These are phyloP conservation scores for Pseudoips prasinana DNA, from an alignment of 2,888 invertebrate genomes.

Conservation along the genomic window DNA sequence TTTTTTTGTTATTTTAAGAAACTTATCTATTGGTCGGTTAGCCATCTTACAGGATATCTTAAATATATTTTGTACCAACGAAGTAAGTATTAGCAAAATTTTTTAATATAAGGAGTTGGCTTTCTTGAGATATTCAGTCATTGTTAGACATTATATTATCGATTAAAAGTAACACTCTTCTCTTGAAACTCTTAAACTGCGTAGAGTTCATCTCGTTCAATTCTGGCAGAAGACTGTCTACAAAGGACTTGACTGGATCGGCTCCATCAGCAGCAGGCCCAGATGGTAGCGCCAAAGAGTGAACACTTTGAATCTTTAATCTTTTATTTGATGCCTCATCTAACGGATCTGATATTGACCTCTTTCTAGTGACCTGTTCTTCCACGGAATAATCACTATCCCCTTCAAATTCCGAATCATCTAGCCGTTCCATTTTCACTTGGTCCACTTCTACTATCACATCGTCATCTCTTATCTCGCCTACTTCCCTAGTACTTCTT, in stretches of 20 bases:
- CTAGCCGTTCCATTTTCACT: constrained; percentile 13
- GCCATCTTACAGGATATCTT: no score
- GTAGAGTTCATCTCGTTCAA: constrained; percentile 32
- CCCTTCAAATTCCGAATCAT: constrained; percentile 1
- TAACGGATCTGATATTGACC: constrained; percentile 1
- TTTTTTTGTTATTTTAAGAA: no score
- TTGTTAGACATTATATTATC: constrained; percentile 24
- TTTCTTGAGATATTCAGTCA: no score
- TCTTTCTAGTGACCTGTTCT: constrained; percentile 1
- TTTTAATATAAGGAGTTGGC: no score
- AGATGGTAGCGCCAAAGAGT: not conserved
- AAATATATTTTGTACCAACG: no score
- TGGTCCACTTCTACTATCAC: constrained; percentile 2
- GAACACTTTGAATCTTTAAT: not conserved
- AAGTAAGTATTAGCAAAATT: no score
- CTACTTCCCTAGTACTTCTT: not conserved
- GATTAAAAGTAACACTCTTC: constrained; percentile 31
- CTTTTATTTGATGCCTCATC: not conserved
- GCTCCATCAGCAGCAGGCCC: not conserved
- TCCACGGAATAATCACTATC: constrained; percentile 1
- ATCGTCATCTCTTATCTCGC: not conserved
- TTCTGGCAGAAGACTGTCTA: constrained; percentile 37
- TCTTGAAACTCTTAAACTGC: constrained; percentile 38
- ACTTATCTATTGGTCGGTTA: no score
- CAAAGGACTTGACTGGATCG: constrained; percentile 23